Percentiles rank a stretch among this genome's conserved stretches.
Conservation (phyloP, 2,888 invertebrate genomes). For the Punctoribates punctum region DNA sequence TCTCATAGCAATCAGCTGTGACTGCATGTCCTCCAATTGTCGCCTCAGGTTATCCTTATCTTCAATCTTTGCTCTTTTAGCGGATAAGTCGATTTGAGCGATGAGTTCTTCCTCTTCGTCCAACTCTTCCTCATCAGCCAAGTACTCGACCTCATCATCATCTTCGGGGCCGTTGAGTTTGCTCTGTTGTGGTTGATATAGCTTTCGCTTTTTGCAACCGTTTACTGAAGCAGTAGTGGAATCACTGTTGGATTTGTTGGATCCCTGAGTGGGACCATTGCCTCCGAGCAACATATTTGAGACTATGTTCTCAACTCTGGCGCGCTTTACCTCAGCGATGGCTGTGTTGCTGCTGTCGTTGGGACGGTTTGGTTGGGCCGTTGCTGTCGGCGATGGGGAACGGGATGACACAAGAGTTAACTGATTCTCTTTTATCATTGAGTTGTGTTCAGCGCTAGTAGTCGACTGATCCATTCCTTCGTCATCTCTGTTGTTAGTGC, state of each 20-base stretch:
- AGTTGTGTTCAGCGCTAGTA: neutral
- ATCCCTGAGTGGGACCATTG: slow-evolving; percentile 45
- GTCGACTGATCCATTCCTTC: slow-evolving; percentile 27
- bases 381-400: slow-evolving; percentile 31
- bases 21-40: slow-evolving; percentile 60
- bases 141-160: slow-evolving; percentile 56
- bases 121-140: slow-evolving; percentile 58
- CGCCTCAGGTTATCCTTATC: slow-evolving; percentile 62
- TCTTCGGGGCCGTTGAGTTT: slow-evolving; percentile 47
- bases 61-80: slow-evolving; percentile 44
- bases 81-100: slow-evolving; percentile 62
- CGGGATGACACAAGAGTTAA: neutral
- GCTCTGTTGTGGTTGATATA: slow-evolving; percentile 92
- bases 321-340: slow-evolving; percentile 73
- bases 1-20: slow-evolving; percentile 32
- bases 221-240: slow-evolving; percentile 60
- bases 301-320: slow-evolving; percentile 90
- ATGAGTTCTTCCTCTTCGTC: slow-evolving; percentile 55
- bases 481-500: slow-evolving; percentile 28
- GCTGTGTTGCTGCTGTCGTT: slow-evolving; percentile 15
- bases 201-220: slow-evolving; percentile 90
- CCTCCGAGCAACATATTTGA: slow-evolving; percentile 67
- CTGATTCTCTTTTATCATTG: neutral
- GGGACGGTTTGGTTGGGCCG: slow-evolving; percentile 26
- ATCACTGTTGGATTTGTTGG: neutral